Base-by-base conservation (phyloP, 2,113 vertebrate genomes). In the Damaliscus lunatus region DNA sequence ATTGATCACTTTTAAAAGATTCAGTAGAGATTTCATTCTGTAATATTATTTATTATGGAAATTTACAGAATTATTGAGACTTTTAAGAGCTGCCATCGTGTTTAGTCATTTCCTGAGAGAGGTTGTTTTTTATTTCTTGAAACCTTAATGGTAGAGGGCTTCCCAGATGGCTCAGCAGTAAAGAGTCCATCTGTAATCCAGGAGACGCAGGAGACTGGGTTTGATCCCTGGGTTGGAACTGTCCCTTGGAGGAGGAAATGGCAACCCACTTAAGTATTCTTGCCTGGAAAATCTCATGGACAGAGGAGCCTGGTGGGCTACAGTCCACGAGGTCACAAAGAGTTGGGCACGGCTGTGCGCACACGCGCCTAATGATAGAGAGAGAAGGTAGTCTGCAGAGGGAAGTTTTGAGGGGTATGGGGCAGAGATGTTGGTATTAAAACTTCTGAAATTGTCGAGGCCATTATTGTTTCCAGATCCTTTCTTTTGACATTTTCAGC, bases 31-130 rank as follows among this genome's bases (percentile, higher is more conserved):
- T 27, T 91, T 17, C 8, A 50, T 90, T 95, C 46, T 83, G 7
- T 82, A 87, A 46, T 92, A 62, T 31, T 92, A 16, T 89, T 97
- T 94, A 67, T 83, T 92, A 60, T 91, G 77, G 36, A 88, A 77
- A 95, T 78, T 82, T 43, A 74, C 3, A 97, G 90, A 91, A 91
- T 95, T 83, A 62, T 4, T 55, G 60, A 86, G 50, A 93, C 50
- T 87, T 96, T 91, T 4, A 83, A 43, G 67, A 89, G 36, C 74
- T 71, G 78, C 27, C 31, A 43, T 53, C 43, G 1, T 48, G 29
- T 80, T 92, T 50, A 81, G 46, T 90, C 3, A 88, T 83, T 96
- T 97, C 36, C 67, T 88, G 59, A 94, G 81, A 81, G 36, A 57
- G 13, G 15, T 25, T 92, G 48, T 5, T 96, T 95, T 87, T 96